Evolutionary conservation across 1,140 invertebrate genomes (phyloP), one percentile per base, ranked within the genome.

Genomic region (Cotesia chilonis): DNA sequence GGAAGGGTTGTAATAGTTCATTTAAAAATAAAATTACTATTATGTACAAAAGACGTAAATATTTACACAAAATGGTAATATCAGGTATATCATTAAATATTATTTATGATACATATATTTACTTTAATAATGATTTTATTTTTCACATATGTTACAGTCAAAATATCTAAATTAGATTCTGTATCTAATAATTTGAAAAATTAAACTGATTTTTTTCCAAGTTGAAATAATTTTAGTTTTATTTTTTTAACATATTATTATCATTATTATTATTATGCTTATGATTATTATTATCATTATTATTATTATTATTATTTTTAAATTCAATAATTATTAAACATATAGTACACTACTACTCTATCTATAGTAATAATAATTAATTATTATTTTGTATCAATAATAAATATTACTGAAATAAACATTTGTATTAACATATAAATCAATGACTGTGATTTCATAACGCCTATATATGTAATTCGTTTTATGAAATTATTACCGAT

Each of bases 391-490:
- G 4, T 17, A 67, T 38, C 17, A 60, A 41, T 36, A 7, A 47
- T 20, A 35, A 65, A 12, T 20, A 20, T 28, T 51, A 28, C 52
- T 3, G 5, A 47, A 12, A 59, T n/a, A 57, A 61, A n/a, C 6
- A 68, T 70, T 47, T 69, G 52, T 69, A 69, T 67, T 61, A 63
- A 73, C 41, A 47, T 75, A 69, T n/a, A 72, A 60, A 65, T 74
- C 66, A 47, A 38, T 72, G 63, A 66, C 51, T 76, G 66, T 75
- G 72, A 72, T 75, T 65, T 52, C 71, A 55, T 76, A 79, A 68
- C 71, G 66, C 69, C 38, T 76, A 75, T 77, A 55, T 55, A 55
- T 14, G 12, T 55, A 55, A 55, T 55, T 14, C 54, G 54, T 55
- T 55, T n/a, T 47, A 47, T 47, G 41, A 47, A 47, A 47, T 47